Evolutionary conservation across 2,113 vertebrate genomes (phyloP), one percentile per base, ranked within the genome.

Genomic region (Tenebrosternarchus preto): DNA sequence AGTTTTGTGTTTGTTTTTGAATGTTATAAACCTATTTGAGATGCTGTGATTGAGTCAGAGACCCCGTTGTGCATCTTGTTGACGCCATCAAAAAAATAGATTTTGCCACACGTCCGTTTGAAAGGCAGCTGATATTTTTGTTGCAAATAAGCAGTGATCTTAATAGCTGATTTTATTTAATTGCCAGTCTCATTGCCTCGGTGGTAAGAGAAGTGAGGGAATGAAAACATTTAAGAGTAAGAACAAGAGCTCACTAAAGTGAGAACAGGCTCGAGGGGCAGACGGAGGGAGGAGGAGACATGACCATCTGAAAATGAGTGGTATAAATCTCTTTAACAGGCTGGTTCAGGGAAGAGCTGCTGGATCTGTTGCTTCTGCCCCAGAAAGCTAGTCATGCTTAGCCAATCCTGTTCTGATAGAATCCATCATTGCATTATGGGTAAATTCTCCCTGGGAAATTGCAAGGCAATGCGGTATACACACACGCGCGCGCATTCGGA

Each of bases 331-430:
- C 71, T 43, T 66, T 36, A 39, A 33, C 64, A 74, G 61, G 61
- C 17, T 17, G 55, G 53, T 46, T 59, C 12, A 8, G 22, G 71
- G 64, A 39, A 68, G 36, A 68, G 64, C 64, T 68, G 3, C 4
- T n/a, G 25, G n/a, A 46, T 17, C 22, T 67, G 73, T 33, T 56
- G 60, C 61, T 73, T 20, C 79, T 80, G 79, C 79, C 79, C 79
- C 66, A 80, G 79, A 80, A 80, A 75, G 60, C 61, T 72, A 80
- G 71, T 59, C 79, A 80, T 80, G 79, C 79, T 80, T 68, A 80
- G 61, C 71, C 72, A 66, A 80, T 74, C 71, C 64, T 29, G 19
- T 66, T 56, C 57, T 75, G 79, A 75, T 64, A 55, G 71, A 80
- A 80, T 75, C 66, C 71, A 80, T 80, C 53, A 80, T 67, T 68